phyloP scores from a whole-genome alignment of 2,888 invertebrate genomes.

The Stenoptilia bipunctidactyla region DNA sequence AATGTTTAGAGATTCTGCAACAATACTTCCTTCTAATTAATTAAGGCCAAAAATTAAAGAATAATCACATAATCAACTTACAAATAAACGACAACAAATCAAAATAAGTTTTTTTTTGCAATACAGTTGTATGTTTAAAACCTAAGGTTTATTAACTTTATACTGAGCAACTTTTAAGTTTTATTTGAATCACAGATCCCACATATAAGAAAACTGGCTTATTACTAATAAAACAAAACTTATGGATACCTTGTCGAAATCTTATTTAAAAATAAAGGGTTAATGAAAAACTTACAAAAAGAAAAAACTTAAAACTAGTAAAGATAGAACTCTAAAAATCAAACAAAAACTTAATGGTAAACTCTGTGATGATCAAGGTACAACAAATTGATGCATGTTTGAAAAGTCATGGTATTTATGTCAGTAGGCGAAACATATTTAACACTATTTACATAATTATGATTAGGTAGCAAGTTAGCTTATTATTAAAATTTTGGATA shows the following conservation, averaged over 20 bases:
- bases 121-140: too few relatives aligned
- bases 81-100: too few relatives aligned
- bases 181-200: conserved; percentile 14
- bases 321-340: conserved; percentile 12
- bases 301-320: neutral
- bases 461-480: too few relatives aligned
- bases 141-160: too few relatives aligned
- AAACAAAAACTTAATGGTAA: conserved; percentile 22
- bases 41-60: too few relatives aligned
- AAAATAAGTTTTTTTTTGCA: too few relatives aligned
- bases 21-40: neutral
- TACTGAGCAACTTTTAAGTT: conserved; percentile 54
- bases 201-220: conserved; percentile 6
- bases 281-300: neutral
- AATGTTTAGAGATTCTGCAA: conserved; percentile 12
- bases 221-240: conserved; percentile 3
- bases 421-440: too few relatives aligned
- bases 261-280: neutral
- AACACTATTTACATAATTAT: too few relatives aligned
- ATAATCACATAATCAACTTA: too few relatives aligned
- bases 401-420: conserved; percentile 15
- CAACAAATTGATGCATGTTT: conserved; percentile 39
- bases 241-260: neutral
- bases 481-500: too few relatives aligned
- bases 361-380: conserved; percentile 26